Evolutionary conservation across 2,888 invertebrate species (phyloP).

Genomic region (Netelia melanura): DNA sequence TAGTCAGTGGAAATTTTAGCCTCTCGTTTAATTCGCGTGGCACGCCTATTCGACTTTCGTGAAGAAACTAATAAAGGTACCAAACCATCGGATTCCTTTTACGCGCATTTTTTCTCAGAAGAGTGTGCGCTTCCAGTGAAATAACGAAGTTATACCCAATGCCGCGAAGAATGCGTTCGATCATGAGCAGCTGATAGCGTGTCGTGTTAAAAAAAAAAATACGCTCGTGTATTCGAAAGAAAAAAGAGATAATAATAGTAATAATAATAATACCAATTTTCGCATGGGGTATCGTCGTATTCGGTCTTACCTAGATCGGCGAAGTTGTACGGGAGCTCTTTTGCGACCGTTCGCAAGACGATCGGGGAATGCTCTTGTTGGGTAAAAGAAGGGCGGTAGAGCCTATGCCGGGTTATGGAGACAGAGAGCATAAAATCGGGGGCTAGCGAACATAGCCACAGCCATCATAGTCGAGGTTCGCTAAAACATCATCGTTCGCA

Average conservation of each 20-base stretch:
- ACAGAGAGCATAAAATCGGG: conserved; percentile 96
- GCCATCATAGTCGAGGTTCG: conserved; percentile 81
- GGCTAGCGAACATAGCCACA: conserved; percentile 93
- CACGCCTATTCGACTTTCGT: neutral
- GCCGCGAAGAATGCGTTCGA: conserved; percentile 17
- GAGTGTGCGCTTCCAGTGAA: neutral
- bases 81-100: neutral
- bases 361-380: conserved; percentile 81
- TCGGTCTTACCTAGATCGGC: neutral
- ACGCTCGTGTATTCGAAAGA: neutral
- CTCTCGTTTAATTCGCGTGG: neutral
- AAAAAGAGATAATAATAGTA: conserved; percentile 1
- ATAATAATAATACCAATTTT: neutral
- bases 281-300: conserved; percentile 6
- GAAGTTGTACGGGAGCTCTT: conserved; percentile 47
- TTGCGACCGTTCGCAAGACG: conserved; percentile 62
- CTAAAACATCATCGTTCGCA: conserved; percentile 81
- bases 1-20: neutral
- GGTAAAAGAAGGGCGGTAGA: conserved; percentile 85
- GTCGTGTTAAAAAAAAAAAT: conserved; percentile 15
- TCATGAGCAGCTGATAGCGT: conserved; percentile 42
- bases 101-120: neutral
- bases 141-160: neutral
- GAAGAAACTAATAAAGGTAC: neutral
- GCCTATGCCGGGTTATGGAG: conserved; percentile 89